Evolutionary conservation across 2,113 vertebrate genomes (phyloP), one percentile per base, ranked within the genome.

Genomic region (Melanocharis versteri): DNA sequence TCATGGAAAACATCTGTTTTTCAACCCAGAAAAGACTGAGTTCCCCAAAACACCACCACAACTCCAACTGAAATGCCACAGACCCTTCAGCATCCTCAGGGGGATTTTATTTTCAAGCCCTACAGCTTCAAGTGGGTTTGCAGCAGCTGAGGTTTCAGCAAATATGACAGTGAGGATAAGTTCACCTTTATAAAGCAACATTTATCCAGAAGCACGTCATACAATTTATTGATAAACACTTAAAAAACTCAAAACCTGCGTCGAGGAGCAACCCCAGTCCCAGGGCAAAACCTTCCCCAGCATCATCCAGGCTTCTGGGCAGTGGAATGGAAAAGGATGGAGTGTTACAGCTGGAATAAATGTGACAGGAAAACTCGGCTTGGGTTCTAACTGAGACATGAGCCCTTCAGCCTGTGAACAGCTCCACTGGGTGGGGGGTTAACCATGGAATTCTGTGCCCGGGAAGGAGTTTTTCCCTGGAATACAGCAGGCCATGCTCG

Each of bases 101-200:
- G 15, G 45, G 20, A 6, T 30, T 64, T 57, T 51, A 56, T 18
- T 51, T 48, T 5, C 48, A 64, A 76, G 42, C 24, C 19, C 68
- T 40, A 8, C 39, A 72, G 33, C 48, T 16, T 2, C 13, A 58
- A 64, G 48, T 40, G 66, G 42, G 20, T 54, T 77, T 69, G 56
- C n/a, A 69, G 62, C 56, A 62, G 14, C 13, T 47, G 28, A 51
- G 45, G 11, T 39, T 82, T 19, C 56, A 50, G 5, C 39, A 57
- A 64, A 79, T 5, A 1, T 0, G 15, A n/a, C 1, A 21, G 28
- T 1, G 24, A 87, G 39, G 35, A 31, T 2, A 10, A 81, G 11
- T 35, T 89, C 78, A 28, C 42, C 44, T 64, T 42, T 5, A 20
- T 17, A 64, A 45, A 81, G 23, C 56, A 54, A 24, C 9, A 17